A percentile compares a stretch with the other conserved stretches of the same genome.
Evolutionary conservation across 2,888 invertebrate species (phyloP).

Genomic region (Taenaris catops): DNA sequence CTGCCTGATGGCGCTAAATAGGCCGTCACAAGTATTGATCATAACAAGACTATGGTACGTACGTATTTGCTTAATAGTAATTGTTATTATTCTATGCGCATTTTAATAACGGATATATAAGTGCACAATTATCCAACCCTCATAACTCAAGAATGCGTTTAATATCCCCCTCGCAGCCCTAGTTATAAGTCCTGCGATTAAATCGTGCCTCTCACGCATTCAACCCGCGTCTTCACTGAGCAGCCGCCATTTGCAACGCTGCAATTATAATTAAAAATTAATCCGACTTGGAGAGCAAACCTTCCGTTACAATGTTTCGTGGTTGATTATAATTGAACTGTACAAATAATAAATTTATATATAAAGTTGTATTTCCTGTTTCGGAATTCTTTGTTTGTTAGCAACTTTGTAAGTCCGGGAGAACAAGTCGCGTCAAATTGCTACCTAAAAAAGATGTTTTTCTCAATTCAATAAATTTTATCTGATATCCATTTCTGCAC

Average conservation of each 20-base stretch:
- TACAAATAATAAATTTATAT: background rate
- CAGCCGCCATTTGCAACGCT: constrained; percentile 50
- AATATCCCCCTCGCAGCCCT: constrained; percentile 52
- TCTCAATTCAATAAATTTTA: too few relatives aligned
- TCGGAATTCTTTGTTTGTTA: background rate
- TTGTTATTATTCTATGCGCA: constrained; percentile 34
- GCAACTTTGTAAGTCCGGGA: too few relatives aligned
- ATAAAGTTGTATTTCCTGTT: background rate
- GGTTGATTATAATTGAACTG: constrained; percentile 5
- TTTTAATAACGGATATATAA: constrained; percentile 63
- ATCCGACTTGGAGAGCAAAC: constrained; percentile 21
- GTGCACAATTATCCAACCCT: constrained; percentile 58
- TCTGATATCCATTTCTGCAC: too few relatives aligned
- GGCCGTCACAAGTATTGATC: too few relatives aligned
- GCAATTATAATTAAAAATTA: constrained; percentile 75
- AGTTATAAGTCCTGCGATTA: constrained; percentile 67
- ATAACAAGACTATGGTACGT: too few relatives aligned
- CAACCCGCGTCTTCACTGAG: constrained; percentile 42
- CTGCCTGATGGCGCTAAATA: too few relatives aligned
- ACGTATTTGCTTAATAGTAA: too few relatives aligned
- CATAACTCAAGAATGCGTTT: constrained; percentile 67
- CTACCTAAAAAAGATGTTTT: too few relatives aligned
- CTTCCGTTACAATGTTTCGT: constrained; percentile 2
- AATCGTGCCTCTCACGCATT: constrained; percentile 66
- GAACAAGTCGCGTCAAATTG: too few relatives aligned